Percentiles rank a stretch among this genome's conserved stretches.
Conservation (phyloP, 2,888 invertebrate species). For the Euspilapteryx auroguttella region DNA sequence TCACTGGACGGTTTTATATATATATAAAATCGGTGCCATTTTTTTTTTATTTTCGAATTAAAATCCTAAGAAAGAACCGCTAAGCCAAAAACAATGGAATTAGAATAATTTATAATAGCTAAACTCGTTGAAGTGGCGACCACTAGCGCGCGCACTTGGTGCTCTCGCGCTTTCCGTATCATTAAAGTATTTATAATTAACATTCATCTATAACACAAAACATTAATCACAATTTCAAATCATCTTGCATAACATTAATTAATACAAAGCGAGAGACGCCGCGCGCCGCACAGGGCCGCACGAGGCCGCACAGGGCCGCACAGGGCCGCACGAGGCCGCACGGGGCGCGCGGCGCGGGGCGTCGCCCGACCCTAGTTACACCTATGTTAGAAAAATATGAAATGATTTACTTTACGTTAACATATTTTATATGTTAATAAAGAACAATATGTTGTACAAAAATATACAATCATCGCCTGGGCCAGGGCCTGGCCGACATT, state of each 20-base stretch:
- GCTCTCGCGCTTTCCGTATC: too few species aligned
- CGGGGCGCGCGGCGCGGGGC: too few species aligned
- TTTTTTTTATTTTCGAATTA: conserved; percentile 16
- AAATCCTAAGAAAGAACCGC: conserved; percentile 20
- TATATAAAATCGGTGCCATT: conserved; percentile 34
- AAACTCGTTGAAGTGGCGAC: conserved; percentile 36
- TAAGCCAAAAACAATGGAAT: conserved; percentile 15
- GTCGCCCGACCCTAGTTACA: too few species aligned
- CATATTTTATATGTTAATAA: conserved; percentile 60
- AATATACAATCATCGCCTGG: conserved; percentile 40
- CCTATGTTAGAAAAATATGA: conserved; percentile 58
- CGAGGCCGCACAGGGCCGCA: too few species aligned
- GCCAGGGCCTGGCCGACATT: conserved; percentile 42
- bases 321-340: too few species aligned
- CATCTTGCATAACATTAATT: conserved; percentile 10
- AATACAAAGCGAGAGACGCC: not conserved
- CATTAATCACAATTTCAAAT: conserved; percentile 33
- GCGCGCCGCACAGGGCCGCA: not conserved
- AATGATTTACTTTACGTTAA: conserved; percentile 58
- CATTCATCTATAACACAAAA: conserved; percentile 35
- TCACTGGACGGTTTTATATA: conserved; percentile 49
- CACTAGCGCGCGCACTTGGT: conserved; percentile 36
- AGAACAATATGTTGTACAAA: conserved; percentile 59
- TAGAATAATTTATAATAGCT: conserved; percentile 15
- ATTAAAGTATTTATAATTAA: conserved; percentile 30